phyloP scores from a whole-genome alignment of 2,888 invertebrate species.

The Drosophila bunnanda region DNA sequence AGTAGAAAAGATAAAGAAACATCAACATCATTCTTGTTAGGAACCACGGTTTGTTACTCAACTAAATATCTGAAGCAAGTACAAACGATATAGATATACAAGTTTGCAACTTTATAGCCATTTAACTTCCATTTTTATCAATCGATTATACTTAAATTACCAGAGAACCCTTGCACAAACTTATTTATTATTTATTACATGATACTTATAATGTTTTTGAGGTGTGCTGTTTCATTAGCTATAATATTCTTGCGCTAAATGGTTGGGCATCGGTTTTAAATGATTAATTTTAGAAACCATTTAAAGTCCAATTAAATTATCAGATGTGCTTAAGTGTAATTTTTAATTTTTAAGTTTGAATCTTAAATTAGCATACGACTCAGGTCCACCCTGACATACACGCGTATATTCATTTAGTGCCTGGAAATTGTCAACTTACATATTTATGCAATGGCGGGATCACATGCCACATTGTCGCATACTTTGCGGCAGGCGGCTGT shows the following conservation, averaged over 20 bases:
- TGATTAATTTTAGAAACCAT: background rate
- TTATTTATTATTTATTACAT: background rate
- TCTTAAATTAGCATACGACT: background rate
- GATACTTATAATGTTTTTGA: background rate
- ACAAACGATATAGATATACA: background rate
- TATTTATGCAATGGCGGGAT: slow-evolving; percentile 73
- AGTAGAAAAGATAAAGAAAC: background rate
- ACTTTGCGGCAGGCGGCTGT: slow-evolving; percentile 54
- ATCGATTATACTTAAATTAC: background rate
- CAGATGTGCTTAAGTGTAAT: background rate
- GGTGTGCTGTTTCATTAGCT: too few relatives aligned
- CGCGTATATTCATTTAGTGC: slow-evolving; percentile 50
- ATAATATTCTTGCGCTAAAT: background rate
- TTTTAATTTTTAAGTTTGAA: background rate
- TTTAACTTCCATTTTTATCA: background rate
- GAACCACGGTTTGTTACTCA: too few relatives aligned
- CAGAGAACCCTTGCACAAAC: background rate
- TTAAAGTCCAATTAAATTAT: background rate
- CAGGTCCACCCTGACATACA: slow-evolving; percentile 12
- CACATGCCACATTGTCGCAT: slow-evolving; percentile 74
- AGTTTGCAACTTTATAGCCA: background rate
- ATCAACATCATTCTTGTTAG: background rate
- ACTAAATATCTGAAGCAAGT: background rate
- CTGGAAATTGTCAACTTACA: slow-evolving; percentile 73
- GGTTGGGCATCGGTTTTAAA: too few relatives aligned